Base-by-base conservation (phyloP, 1,140 invertebrate genomes). In the Asbolus verrucosus region DNA sequence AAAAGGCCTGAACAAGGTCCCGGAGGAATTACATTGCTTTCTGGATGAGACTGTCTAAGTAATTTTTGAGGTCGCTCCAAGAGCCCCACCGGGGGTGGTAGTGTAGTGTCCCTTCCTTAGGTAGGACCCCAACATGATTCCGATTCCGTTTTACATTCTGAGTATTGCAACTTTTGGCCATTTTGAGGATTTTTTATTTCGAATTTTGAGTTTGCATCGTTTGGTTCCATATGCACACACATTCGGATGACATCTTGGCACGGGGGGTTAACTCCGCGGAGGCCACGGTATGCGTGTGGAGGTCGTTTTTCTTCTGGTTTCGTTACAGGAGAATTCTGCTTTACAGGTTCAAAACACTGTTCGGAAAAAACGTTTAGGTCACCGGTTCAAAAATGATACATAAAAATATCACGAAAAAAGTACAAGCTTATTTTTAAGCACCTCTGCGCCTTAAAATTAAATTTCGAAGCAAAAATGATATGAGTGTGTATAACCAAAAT, bases 401-500 rank as follows among this genome's bases (percentile, higher is more conserved):
- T 68, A 79, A 78, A 78, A 76, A 81, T 87, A 87, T 87, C 86
- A 88, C 83, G 84, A 86, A 86, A 87, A 87, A 87, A 88, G 87
- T 88, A 88, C 87, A 88, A 88, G 86, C 86, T 87, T 87, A 86
- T 86, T 88, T 63, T 87, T 84, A 87, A 87, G 86, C 87, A 88
- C 87, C 86, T 88, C 87, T 86, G 87, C 87, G 87, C 87, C 87
- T 88, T 88, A 88, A 87, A 86, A 86, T 85, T 85, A 80, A 80
- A 79, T 77, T 79, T 79, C 75, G 76, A 79, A 79, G 75, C 76
- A 81, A 83, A 82, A 83, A 82, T 77, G 77, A 83, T 83, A 82
- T 82, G 83, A 84, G 83, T 85, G 84, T 85, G 85, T 87, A 84
- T 86, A 83, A 85, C 85, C 82, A 87, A 87, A 87, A 87, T 87